Evolutionary conservation across 2,797 vertebrate species (phyloP).

Genomic region (Sphaeramia orbicularis): DNA sequence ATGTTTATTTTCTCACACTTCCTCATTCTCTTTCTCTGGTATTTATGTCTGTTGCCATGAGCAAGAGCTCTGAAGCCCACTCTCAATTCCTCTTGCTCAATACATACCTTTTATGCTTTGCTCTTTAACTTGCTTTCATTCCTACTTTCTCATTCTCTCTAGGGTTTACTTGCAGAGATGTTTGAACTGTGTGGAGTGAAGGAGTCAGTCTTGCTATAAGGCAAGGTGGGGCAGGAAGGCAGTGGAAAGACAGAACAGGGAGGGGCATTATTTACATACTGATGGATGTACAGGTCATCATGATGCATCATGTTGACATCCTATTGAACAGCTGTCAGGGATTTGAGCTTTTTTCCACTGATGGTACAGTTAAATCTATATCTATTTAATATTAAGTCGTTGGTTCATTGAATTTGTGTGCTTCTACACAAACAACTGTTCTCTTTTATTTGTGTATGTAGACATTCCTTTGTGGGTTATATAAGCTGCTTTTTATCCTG

Average conservation of each 20-base stretch:
- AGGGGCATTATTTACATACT: conserved; percentile 55
- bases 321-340: conserved; percentile 26
- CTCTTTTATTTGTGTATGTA: background rate
- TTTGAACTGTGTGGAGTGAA: conserved; percentile 44
- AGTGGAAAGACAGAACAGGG: conserved; percentile 40
- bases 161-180: conserved; percentile 33
- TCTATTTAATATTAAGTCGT: background rate
- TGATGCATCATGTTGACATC: conserved; percentile 14
- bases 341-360: conserved; percentile 1
- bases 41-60: background rate
- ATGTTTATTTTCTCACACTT: background rate
- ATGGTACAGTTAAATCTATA: background rate
- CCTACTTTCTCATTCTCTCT: background rate
- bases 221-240: conserved; percentile 27
- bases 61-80: background rate
- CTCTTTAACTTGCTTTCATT: background rate
- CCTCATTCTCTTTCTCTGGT: background rate
- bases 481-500: conserved; percentile 12
- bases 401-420: background rate
- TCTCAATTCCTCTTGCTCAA: background rate
- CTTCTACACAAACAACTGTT: background rate
- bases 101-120: background rate
- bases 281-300: conserved; percentile 35
- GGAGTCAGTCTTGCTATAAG: conserved; percentile 29
- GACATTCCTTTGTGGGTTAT: background rate